Base-by-base conservation (phyloP, 2,888 invertebrate genomes). In the Escarpia spicata region DNA sequence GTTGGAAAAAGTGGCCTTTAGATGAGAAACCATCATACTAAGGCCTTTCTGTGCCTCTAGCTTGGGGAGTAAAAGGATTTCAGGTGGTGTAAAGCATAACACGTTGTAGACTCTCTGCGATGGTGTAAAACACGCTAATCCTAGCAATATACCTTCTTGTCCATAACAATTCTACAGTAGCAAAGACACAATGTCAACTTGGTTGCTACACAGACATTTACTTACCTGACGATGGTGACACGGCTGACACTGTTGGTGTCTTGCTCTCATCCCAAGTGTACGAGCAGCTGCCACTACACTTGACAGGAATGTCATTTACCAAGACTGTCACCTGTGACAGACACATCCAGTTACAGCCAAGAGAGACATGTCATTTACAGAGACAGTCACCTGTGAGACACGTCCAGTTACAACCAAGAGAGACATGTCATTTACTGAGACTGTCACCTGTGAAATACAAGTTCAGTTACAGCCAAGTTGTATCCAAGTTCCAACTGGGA, bases 241-340 rank as follows among this genome's bases (percentile, higher is more conserved):
- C 93, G 15, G 91, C 91, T 10, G 94, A 94, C 19, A 96, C 93
- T n/a, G 94, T 94, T 37, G 96, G 96, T 31, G 95, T 95, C 15
- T 92, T 92, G 3, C 91, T 92, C 8, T 93, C 92, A 3, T 92
- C 93, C 95, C 95, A 96, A 15, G 93, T 93, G 93, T 95, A 95
- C 43, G 93, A 93, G 92, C 96, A 96, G 93, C 95, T 94, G 8
- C 94, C 95, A n/a, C 92, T 91, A 92, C 95, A 95, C 0, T 93
- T 92, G 15, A 95, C 94, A 0, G 95, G 95, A 26, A 96, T 94
- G 43, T 94, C 94, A 93, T 96, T 96, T 89, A 96, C 94, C 75
- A 92, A 94, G 37, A 93, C 94, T 0, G 75, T 43, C 45, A 94
- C 94, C 94, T 95, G 93, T 1, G 91, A 91, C 26, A 60, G 9